Evolutionary conservation across 1,140 invertebrate species (phyloP), one percentile per base, ranked within the genome.

Genomic region (Megathymus violae): DNA sequence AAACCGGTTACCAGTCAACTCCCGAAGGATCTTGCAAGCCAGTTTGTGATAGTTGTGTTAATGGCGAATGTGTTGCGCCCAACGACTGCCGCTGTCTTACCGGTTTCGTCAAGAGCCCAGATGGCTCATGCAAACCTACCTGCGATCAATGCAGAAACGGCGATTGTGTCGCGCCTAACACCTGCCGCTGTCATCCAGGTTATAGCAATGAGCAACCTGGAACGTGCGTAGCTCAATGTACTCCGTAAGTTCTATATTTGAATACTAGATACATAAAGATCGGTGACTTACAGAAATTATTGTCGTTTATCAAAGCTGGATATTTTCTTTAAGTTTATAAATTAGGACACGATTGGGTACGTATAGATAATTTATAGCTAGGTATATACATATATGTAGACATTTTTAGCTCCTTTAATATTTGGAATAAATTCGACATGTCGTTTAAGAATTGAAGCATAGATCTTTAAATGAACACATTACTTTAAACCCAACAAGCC

Each of bases 31-130:
- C 78, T 9, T 89, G 87, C 36, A 76, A 69, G 16, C 68, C 78
- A 4, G 41, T 64, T 11, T 88, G 84, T 43, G 70, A 72, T 1
- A 67, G 56, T 1, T 93, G 93, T 69, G 71, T 71, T 1, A 86
- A 92, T 65, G 93, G 93, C 4, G 76, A 89, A 11, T 94, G 93
- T 58, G 76, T 88, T 0, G 91, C 89, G 0, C 92, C 93, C 0
- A 92, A 93, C 10, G 83, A 86, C 1, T 95, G 94, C 62, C 76
- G 65, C 9, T 93, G 93, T 50, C 77, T 74, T 5, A 38, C 47
- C 2, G 93, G 93, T 1, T 93, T 86, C 64, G 47, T 51, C 5
- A 91, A 82, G n/a, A 9, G 10, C 10, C 0, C 67, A 10, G 75
- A 85, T n/a, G 87, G 87, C 0, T 78, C 76, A 7, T 89, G 87